Conservation (phyloP, 2,113 vertebrate species). For the Corythornis cristatus region DNA sequence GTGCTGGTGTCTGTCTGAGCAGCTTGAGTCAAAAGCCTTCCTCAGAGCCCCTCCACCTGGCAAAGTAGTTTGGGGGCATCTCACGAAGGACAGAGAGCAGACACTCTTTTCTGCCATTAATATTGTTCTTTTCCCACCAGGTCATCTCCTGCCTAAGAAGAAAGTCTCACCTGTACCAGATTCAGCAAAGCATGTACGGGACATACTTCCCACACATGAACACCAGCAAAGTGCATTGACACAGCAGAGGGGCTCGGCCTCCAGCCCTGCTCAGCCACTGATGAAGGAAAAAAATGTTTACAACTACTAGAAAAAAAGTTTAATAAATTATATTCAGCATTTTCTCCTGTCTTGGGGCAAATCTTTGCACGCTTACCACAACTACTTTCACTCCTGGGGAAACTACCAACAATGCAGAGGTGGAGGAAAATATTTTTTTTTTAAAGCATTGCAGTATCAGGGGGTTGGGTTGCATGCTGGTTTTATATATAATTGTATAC, state of each 20-base stretch:
- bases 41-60: neutral
- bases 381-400: neutral
- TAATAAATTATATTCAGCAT: neutral
- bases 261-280: neutral
- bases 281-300: constrained; percentile 34
- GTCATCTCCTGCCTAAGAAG: constrained; percentile 28
- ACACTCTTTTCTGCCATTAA: neutral
- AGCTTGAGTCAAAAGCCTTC: neutral
- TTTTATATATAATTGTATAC: too few relatives aligned
- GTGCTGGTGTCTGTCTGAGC: neutral
- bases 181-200: constrained; percentile 33
- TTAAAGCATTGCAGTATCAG: neutral
- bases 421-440: neutral
- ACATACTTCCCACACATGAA: constrained; percentile 59
- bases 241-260: neutral
- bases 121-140: neutral
- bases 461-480: too few relatives aligned
- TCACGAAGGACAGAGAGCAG: neutral
- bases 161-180: constrained; percentile 40
- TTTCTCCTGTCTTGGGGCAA: neutral
- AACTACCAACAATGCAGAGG: neutral
- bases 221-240: constrained; percentile 48
- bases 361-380: neutral
- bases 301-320: neutral
- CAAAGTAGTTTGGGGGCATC: accelerated